Evolutionary conservation across 2,113 vertebrate species (phyloP), one percentile per base, ranked within the genome.

Genomic region (human (Homo sapiens)): DNA sequence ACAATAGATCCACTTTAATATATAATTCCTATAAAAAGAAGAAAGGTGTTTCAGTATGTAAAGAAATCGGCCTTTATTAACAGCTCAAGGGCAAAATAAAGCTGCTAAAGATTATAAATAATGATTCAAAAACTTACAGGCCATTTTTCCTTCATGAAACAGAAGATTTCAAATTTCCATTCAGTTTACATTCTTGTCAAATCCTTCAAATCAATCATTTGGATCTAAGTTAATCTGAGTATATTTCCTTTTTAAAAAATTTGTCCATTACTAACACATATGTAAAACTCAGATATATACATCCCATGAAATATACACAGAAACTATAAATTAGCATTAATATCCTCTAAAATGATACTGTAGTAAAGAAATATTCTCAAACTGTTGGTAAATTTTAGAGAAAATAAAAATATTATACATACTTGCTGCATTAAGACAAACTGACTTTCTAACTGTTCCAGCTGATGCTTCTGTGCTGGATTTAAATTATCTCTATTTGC

Each of bases 391-490:
- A 55, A 40, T 73, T 81, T 81, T n/a, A 52, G n/a, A 84, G 16
- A 84, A 43, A 57, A 89, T 55, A 43, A 82, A 95, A 93, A 48
- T 38, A 10, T 18, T 45, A 52, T 91, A 98, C 97, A 98, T 97
- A 98, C 98, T 98, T 99, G 99, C 98, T 99, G 99, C 99, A 99
- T 99, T 98, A 99, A 98, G 94, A 99, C 98, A 98, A 99, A 99
- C 98, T 99, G 99, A 97, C 98, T 99, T 98, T 99, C 99, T 98
- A 99, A 99, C 98, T 99, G 99, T 97, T 99, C 99, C 98, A 99
- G 98, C 99, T 59, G 57, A 99, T 99, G 99, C 98, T 99, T 99
- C 98, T 99, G 99, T 87, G 99, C 98, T 95, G 99, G 99, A 98
- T 98, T 99, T 98, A 99, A 99, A 98, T 98, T 99, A 96, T 99